Evolutionary conservation across 2,113 vertebrate species (phyloP), one percentile per base, ranked within the genome.

Genomic region (Paradisaea rubra): DNA sequence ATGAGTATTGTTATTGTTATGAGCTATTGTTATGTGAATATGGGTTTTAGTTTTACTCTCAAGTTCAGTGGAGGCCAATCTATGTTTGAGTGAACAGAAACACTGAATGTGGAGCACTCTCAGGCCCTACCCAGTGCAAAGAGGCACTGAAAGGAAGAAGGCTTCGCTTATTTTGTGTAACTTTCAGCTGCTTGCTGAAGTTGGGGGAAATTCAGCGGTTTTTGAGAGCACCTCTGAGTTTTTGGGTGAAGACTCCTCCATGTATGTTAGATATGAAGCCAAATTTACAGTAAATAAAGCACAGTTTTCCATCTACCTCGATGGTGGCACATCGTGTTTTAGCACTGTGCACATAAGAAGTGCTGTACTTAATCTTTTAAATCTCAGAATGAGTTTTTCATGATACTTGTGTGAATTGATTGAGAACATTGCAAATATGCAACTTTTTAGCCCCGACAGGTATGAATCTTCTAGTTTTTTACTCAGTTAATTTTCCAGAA

Each of bases 311-410:
- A 7, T n/a, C 41, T 53, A 2, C 23, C 2, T 3, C 2, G 2
- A 0, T 18, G 12, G 11, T 44, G 41, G 37, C 15, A 31, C 7
- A 6, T 57, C 0, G 4, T 65, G 13, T 73, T 76, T 39, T 54
- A 68, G 39, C 2, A 1, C 5, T 47, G 33, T 52, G 35, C 27
- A 21, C 0, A 0, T 37, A 16, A 7, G 8, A 94, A 64, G 27
- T 30, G 30, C 27, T 33, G 14, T 39, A 31, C 23, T 68, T 54
- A 15, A 14, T 37, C 9, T 54, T 24, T 15, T 66, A 45, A 23
- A n/a, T 70, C 11, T 74, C 35, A 47, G 39, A 79, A 12, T 20
- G 69, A 45, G 15, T 57, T 84, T 63, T 78, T 15, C 39, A 23
- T n/a, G n/a, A n/a, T 44, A 37, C 23, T 72, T 64, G 2, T 44